Base-by-base conservation (phyloP, 2,888 invertebrate species). In the Andrena chrysosceles region DNA sequence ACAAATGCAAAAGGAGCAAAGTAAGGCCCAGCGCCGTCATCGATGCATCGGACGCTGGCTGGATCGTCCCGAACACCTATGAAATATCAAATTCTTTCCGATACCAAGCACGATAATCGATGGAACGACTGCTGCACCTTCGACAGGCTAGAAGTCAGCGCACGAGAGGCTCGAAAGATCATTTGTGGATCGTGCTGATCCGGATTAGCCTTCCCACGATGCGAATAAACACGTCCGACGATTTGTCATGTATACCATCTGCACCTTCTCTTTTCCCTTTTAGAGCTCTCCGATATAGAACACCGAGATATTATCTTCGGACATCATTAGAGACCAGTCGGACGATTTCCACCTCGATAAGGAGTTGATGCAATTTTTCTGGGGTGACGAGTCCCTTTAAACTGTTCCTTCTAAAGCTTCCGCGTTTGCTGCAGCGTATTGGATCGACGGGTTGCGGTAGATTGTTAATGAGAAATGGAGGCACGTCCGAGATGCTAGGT, bases 171-270 rank as follows among this genome's bases (percentile, higher is more conserved):
- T 74, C 59, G 81, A 81, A 81, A 81, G 81, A 81, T 81, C 81
- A 82, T 81, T 82, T 81, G 42, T 42, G 70, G 76, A 71, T 82
- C 76, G 67, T 52, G 29, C 68, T 82, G 76, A 83, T 83, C 83
- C 83, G 82, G 76, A 83, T 81, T 69, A 76, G 76, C 59, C 81
- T 83, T 81, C 83, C 68, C 83, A 83, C 82, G 81, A 76, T 81
- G 52, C 26, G 6, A 48, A 26, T 33, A 56, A 60, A 70, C 3
- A 23, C n/a, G 16, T 33, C 7, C 16, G 10, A 20, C 49, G 29
- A 59, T 72, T 72, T 68, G 74, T 76, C 69, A 64, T 6, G 26
- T 8, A 5, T 16, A 59, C 26, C 0, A 7, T 42, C 54, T 49
- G n/a, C 10, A 7, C 13, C 20, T 31, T 49, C 48, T 20, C 5